A percentile compares a stretch with the other conserved stretches of the same genome.
These are phyloP conservation scores for Drosophila azteca DNA, from an alignment of 1,140 invertebrate species.

Conservation along the genomic window DNA sequence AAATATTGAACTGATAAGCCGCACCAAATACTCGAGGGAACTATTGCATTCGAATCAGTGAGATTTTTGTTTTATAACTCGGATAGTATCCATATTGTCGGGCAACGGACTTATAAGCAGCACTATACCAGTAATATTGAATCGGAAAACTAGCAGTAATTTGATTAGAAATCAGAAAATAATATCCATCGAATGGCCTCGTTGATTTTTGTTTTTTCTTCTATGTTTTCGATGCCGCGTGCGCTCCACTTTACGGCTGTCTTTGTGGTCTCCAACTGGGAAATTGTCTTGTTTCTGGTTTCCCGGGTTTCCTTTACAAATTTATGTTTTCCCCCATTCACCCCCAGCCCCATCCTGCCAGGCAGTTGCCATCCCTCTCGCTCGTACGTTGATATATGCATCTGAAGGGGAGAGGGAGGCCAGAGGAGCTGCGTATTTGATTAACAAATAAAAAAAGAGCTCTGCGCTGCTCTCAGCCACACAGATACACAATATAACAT, in stretches of 20 bases:
- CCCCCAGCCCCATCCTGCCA: not conserved
- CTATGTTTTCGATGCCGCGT: constrained; percentile 23
- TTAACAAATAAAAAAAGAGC: constrained; percentile 78
- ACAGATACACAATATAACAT: not conserved
- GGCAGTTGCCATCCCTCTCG: constrained; percentile 34
- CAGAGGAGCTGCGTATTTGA: constrained; percentile 65
- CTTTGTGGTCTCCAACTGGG: constrained; percentile 58
- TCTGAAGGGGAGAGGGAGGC: constrained; percentile 27
- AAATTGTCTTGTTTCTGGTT: constrained; percentile 47
- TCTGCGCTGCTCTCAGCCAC: constrained; percentile 40
- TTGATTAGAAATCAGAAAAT: constrained; percentile 17
- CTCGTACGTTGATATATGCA: constrained; percentile 15
- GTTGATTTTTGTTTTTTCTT: constrained; percentile 11
- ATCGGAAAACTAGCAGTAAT: not conserved
- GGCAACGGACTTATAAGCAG: constrained; percentile 50
- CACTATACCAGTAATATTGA: not conserved
- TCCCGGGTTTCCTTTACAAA: constrained; percentile 40
- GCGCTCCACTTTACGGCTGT: constrained; percentile 65
- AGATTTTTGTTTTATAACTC: too few relatives aligned
- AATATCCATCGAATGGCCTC: constrained; percentile 22
- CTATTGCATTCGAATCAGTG: too few relatives aligned
- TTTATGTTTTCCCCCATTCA: constrained; percentile 27
- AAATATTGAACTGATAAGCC: too few relatives aligned
- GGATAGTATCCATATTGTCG: not conserved
- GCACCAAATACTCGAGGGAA: too few relatives aligned